Conservation (phyloP, 2,888 invertebrate species). For the Parthenolecanium corni region DNA sequence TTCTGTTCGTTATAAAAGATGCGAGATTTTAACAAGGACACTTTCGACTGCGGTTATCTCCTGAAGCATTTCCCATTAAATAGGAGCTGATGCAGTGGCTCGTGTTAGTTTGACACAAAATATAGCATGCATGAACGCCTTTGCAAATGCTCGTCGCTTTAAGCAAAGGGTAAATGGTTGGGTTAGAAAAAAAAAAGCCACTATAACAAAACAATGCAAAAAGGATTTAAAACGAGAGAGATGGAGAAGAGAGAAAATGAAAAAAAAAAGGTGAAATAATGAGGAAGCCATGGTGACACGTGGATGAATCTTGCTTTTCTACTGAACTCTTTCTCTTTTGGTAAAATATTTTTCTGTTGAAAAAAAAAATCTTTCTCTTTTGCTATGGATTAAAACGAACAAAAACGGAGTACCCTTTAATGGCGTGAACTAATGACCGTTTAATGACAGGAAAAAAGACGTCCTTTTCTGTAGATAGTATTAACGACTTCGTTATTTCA, state of each 20-base stretch:
- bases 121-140: constrained; percentile 24
- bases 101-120: constrained; percentile 24
- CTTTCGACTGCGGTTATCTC: constrained; percentile 14
- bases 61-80: constrained; percentile 22
- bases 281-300: neutral
- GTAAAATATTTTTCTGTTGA: too few species aligned
- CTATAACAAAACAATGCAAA: too few species aligned
- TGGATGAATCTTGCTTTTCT: neutral
- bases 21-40: constrained; percentile 19
- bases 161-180: too few species aligned
- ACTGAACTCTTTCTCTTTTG: neutral
- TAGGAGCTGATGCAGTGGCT: constrained; percentile 24
- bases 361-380: too few species aligned
- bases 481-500: too few species aligned
- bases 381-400: too few species aligned
- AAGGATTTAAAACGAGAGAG: neutral
- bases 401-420: too few species aligned
- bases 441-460: too few species aligned
- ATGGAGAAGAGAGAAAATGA: neutral
- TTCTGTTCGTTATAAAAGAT: constrained; percentile 3
- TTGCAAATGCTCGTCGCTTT: constrained; percentile 4
- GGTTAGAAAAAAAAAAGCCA: constrained; percentile 5
- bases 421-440: too few species aligned
- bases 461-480: too few species aligned
- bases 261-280: neutral